phyloP scores from a whole-genome alignment of 2,113 vertebrate genomes.

The Puntigrus tetrazona region DNA sequence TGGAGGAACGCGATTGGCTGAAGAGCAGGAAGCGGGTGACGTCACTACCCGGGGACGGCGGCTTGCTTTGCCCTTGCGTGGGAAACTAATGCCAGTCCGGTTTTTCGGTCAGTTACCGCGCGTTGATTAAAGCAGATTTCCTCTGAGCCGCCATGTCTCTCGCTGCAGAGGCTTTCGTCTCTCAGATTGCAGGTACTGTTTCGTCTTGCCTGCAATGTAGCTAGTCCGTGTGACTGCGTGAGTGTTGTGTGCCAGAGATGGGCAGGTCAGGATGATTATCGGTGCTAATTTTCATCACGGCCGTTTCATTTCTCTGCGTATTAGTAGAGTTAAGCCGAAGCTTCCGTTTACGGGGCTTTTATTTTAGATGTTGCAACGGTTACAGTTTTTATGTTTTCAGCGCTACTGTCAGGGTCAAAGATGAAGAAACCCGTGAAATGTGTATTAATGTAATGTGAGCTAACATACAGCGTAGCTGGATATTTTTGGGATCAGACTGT shows the following conservation, averaged over 20 bases:
- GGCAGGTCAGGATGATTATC: background rate
- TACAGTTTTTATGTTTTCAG: background rate
- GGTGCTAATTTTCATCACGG: background rate
- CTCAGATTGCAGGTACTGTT: conserved; percentile 77
- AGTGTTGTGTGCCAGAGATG: background rate
- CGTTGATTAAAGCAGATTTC: background rate
- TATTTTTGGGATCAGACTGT: background rate
- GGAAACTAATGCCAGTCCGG: background rate
- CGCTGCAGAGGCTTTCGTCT: conserved; percentile 78
- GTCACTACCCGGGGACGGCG: conserved; percentile 5
- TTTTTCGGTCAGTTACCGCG: background rate
- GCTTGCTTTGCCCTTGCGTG: conserved; percentile 55
- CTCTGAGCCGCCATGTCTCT: conserved; percentile 70
- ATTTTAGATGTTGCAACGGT: background rate
- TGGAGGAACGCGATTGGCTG: background rate
- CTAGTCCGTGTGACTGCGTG: background rate
- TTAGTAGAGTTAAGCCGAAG: background rate
- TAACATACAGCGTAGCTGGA: background rate
- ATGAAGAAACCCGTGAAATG: background rate
- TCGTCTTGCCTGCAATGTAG: no score
- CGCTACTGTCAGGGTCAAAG: background rate
- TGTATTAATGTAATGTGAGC: background rate
- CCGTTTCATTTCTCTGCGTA: background rate
- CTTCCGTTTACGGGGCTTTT: background rate
- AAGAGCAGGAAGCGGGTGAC: background rate